These are phyloP conservation scores for Macaca mulatta DNA, from an alignment of 2,113 vertebrate species.

Conservation along the genomic window DNA sequence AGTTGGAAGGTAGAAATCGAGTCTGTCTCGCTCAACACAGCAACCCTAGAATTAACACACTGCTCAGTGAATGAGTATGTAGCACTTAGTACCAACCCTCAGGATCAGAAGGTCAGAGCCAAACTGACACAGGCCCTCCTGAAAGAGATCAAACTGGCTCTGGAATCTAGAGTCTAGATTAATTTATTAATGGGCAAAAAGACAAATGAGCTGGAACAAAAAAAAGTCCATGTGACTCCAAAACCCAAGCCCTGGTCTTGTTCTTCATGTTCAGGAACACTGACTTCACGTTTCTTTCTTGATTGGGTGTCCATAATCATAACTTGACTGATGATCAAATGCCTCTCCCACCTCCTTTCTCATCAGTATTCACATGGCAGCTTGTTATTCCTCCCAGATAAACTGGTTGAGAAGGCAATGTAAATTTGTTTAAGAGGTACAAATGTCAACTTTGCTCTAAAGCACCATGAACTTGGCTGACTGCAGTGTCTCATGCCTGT, in stretches of 20 bases:
- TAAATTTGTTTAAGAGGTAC: not conserved
- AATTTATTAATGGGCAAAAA: not conserved
- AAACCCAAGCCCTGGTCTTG: not conserved
- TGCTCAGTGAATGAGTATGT: not conserved
- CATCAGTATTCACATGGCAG: not conserved
- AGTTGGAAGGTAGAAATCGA: not conserved
- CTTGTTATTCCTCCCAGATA: not conserved
- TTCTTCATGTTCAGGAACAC: not conserved
- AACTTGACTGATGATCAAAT: not conserved
- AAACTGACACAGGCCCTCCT: not conserved
- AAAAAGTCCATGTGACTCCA: not conserved
- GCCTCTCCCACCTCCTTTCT: not conserved
- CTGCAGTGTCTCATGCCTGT: too few species aligned
- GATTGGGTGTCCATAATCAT: not conserved
- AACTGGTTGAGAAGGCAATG: not conserved
- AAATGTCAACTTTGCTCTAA: not conserved
- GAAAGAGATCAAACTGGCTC: not conserved
- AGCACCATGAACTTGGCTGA: too few species aligned
- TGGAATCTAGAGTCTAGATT: not conserved
- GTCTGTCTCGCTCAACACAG: not conserved
- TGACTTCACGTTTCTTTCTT: not conserved
- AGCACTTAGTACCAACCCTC: not conserved
- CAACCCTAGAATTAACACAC: not conserved
- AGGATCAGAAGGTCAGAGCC: not conserved
- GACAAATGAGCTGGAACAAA: not conserved